A percentile compares a stretch with the other conserved stretches of the same genome.
These are phyloP conservation scores for Etheostoma spectabile DNA, from an alignment of 2,113 vertebrate species.

Conservation along the genomic window DNA sequence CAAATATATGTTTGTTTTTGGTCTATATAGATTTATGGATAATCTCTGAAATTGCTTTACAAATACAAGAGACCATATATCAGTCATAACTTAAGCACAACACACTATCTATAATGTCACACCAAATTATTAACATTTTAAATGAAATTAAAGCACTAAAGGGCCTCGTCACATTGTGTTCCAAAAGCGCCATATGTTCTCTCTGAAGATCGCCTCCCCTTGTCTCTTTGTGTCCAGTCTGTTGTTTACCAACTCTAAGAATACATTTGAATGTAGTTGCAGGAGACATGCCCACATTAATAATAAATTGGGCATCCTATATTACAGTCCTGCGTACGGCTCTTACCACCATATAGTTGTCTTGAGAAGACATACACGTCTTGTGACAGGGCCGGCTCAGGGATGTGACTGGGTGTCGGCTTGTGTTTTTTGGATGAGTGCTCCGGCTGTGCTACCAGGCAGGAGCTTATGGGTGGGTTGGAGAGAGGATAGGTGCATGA, in stretches of 20 bases:
- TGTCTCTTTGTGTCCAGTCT: background rate
- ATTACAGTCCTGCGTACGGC: background rate
- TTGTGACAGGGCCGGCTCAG: slow-evolving; percentile 58
- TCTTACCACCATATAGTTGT: slow-evolving; percentile 38
- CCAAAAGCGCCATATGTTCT: slow-evolving; percentile 8
- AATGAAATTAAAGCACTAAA: background rate
- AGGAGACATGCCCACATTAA: slow-evolving; percentile 31
- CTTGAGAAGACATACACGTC: slow-evolving; percentile 36
- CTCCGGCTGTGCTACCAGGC: slow-evolving; percentile 34
- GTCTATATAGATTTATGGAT: background rate
- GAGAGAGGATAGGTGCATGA: slow-evolving; percentile 22
- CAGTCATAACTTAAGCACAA: background rate
- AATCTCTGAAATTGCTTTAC: background rate
- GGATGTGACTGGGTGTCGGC: slow-evolving; percentile 58
- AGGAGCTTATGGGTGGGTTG: slow-evolving; percentile 33
- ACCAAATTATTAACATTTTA: background rate
- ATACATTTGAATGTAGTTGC: slow-evolving; percentile 26
- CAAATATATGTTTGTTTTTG: background rate
- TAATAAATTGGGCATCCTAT: slow-evolving; percentile 48
- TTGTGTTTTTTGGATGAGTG: slow-evolving; percentile 63
- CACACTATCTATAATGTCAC: background rate
- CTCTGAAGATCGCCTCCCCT: background rate
- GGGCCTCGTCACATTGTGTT: background rate
- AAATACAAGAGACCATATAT: background rate
- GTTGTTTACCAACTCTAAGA: background rate